A percentile compares a stretch with the other conserved stretches of the same genome.
Evolutionary conservation across 1,140 invertebrate genomes (phyloP).

Genomic region (Atopsyche davidsoni): DNA sequence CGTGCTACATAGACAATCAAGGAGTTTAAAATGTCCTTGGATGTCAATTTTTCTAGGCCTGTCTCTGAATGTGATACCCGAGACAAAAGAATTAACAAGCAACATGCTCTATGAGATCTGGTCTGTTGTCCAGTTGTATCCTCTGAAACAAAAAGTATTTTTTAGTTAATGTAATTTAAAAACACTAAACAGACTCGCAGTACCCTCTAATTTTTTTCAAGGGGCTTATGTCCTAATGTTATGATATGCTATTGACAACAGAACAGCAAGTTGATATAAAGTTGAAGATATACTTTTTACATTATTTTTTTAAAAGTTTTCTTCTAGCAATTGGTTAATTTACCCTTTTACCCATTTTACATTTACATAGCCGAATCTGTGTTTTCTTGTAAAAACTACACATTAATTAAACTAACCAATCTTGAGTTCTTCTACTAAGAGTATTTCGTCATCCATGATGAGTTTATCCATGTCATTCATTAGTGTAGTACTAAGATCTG

Average conservation of each 20-base stretch:
- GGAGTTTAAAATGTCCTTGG: slow-evolving; percentile 36
- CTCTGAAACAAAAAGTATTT: slow-evolving; percentile 20
- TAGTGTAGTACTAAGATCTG: slow-evolving; percentile 31
- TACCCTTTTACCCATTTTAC: too few species aligned
- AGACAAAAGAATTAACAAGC: slow-evolving; percentile 17
- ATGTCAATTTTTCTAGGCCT: slow-evolving; percentile 9
- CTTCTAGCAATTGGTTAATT: too few species aligned
- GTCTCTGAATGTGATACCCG: slow-evolving; percentile 16
- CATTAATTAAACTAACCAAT: slow-evolving; percentile 14
- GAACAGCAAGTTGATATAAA: too few species aligned
- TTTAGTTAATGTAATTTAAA: too few species aligned
- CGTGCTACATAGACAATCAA: slow-evolving; percentile 40
- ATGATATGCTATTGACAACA: too few species aligned
- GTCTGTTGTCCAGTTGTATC: slow-evolving; percentile 11
- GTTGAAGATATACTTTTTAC: too few species aligned
- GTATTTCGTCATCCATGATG: slow-evolving; percentile 40
- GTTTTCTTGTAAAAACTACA: too few species aligned
- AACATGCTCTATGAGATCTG: slow-evolving; percentile 12
- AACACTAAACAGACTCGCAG: too few species aligned
- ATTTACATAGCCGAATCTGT: too few species aligned
- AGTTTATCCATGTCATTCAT: slow-evolving; percentile 41
- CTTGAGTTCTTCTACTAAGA: slow-evolving; percentile 23
- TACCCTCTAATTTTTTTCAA: too few species aligned
- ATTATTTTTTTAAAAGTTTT: too few species aligned
- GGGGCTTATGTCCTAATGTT: too few species aligned